Percentiles rank a stretch among this genome's conserved stretches.
Evolutionary conservation across 2,113 vertebrate species (phyloP).

Genomic region (Peucedramus taeniatus): DNA sequence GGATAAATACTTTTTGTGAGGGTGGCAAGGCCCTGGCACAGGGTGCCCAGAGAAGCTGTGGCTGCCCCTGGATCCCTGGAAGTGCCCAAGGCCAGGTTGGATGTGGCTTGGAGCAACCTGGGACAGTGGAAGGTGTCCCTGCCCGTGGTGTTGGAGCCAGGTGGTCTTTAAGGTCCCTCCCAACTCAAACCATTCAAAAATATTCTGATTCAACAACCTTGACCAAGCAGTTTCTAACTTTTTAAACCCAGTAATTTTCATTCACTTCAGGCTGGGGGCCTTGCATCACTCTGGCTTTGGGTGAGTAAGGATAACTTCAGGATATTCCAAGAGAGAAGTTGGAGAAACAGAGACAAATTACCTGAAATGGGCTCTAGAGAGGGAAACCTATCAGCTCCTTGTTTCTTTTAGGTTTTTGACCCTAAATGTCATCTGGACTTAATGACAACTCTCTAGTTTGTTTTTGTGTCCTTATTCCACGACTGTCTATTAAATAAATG

Average conservation of each 20-base stretch:
- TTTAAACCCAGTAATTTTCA: not conserved
- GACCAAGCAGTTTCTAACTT: not conserved
- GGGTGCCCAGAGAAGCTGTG: not conserved
- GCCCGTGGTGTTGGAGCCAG: too few species aligned
- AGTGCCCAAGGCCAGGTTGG: not conserved
- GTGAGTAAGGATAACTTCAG: not conserved
- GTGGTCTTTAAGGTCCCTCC: not conserved
- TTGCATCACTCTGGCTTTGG: not conserved
- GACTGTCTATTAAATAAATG: not conserved
- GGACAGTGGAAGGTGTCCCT: rapidly evolving
- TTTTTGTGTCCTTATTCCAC: not conserved
- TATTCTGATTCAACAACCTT: not conserved
- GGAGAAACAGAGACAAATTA: not conserved
- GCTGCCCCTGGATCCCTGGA: not conserved
- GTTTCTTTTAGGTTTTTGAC: not conserved
- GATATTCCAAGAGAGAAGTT: not conserved
- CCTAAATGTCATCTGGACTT: not conserved
- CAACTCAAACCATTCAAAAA: not conserved
- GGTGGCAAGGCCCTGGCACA: rapidly evolving
- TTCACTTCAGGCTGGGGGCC: not conserved
- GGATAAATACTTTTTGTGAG: not conserved
- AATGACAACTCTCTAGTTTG: not conserved
- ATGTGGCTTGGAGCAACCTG: rapidly evolving
- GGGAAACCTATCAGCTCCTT: not conserved
- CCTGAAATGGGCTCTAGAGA: not conserved